Percentiles rank a stretch among this genome's conserved stretches.
Evolutionary conservation across 2,113 vertebrate species (phyloP).

Genomic region (Penelope pileata): DNA sequence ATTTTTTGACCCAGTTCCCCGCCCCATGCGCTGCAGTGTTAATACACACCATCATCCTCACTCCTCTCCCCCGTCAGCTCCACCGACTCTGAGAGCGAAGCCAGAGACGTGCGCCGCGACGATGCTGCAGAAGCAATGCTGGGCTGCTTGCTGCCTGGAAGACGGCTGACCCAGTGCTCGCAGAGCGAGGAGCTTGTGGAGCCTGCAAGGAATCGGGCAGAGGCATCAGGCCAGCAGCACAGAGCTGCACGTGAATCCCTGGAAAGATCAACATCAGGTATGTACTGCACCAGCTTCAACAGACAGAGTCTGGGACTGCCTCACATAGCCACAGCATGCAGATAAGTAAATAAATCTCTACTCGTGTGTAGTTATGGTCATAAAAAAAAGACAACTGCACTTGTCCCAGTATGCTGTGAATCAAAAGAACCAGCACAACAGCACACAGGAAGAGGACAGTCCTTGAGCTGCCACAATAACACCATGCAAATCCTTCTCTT

Average conservation of each 20-base stretch:
- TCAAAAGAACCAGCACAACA: neutral
- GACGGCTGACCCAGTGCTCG: constrained; percentile 96
- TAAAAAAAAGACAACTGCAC: neutral
- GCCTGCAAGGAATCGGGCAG: constrained; percentile 71
- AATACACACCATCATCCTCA: constrained; percentile 91
- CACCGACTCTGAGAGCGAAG: constrained; percentile 91
- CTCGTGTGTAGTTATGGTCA: rapidly evolving
- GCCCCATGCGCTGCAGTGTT: rapidly evolving
- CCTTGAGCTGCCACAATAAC: neutral
- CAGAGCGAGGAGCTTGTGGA: constrained; percentile 97
- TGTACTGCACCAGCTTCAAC: rapidly evolving
- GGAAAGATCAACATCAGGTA: neutral
- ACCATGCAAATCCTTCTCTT: neutral
- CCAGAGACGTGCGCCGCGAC: constrained; percentile 92
- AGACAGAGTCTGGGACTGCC: neutral
- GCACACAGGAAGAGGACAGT: neutral
- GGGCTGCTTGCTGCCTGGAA: constrained; percentile 92
- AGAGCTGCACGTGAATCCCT: rapidly evolving
- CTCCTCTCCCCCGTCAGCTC: constrained; percentile 90
- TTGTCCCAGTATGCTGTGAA: neutral
- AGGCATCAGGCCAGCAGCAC: neutral
- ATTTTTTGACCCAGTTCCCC: neutral
- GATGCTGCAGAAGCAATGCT: constrained; percentile 94
- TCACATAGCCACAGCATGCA: neutral
- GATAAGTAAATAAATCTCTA: rapidly evolving